Base-by-base conservation (phyloP, 2,797 vertebrate genomes). In the Halcyon smyrnensis region DNA sequence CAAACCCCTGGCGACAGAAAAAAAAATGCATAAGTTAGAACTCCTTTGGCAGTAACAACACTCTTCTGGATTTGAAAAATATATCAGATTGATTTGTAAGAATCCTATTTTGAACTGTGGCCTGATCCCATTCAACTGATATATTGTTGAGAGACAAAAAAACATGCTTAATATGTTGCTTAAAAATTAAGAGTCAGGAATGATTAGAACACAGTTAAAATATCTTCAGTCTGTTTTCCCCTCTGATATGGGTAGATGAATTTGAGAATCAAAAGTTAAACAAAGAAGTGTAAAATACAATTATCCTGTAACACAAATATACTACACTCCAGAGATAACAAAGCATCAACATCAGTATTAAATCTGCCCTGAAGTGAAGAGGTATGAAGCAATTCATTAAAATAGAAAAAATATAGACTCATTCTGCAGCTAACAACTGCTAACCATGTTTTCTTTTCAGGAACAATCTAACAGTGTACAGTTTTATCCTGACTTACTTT, bases 361-460 rank as follows among this genome's bases (percentile, higher is more conserved):
- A 96, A 95, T 96, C 73, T 92, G 93, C 75, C 82, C 71, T 93
- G 90, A 93, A 95, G 81, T 89, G 84, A 93, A 95, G 89, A 91
- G 89, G 92, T 96, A 97, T 92, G 93, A 94, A 91, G 84, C 81
- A 96, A 94, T 95, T 95, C 84, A 97, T 93, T 96, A 92, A 91
- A 97, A 85, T 0, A 87, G 78, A 92, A 84, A 53, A 84, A 2
- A 45, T 45, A 68, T 76, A 89, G 78, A n/a, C 81, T 89, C 68
- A 62, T 89, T 94, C 64, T 87, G 57, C 65, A 94, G 64, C 78
- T 94, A 96, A 69, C 54, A 95, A 91, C 50, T 87, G 56, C 64
- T 63, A 92, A 67, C 21, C 10, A 15, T 57, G 16, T n/a, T 64
- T 39, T n/a, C 68, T 85, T 75, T 46, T 15, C 51, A n/a, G 15